Conservation (phyloP, 2,888 invertebrate species). For the Tetramorium bicarinatum region DNA sequence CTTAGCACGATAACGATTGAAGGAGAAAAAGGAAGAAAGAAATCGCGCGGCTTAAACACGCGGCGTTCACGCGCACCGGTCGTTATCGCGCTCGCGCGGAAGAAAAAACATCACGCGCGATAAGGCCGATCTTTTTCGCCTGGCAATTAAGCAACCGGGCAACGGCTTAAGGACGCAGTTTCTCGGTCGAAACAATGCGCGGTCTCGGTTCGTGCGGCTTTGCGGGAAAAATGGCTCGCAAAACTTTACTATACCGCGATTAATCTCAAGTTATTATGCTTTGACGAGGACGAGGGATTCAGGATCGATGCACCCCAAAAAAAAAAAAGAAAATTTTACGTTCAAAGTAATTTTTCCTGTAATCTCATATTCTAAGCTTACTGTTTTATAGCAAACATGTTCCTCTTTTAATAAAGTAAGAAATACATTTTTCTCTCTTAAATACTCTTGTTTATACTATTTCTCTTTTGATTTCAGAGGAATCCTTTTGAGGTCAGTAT, state of each 20-base stretch:
- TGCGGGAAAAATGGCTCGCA: neutral
- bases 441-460: too few species aligned
- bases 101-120: constrained; percentile 38
- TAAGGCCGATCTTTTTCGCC: constrained; percentile 33
- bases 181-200: constrained; percentile 26
- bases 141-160: constrained; percentile 27
- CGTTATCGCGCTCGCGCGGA: constrained; percentile 28
- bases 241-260: neutral
- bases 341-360: too few species aligned
- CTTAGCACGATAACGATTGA: constrained; percentile 33
- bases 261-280: neutral
- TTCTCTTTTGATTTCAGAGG: too few species aligned
- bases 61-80: neutral
- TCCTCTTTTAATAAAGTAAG: too few species aligned
- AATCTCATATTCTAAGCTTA: too few species aligned
- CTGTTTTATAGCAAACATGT: too few species aligned
- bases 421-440: too few species aligned
- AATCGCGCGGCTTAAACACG: constrained; percentile 31
- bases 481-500: too few species aligned
- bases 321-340: too few species aligned
- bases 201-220: neutral
- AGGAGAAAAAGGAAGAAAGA: constrained; percentile 8
- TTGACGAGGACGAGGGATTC: neutral
- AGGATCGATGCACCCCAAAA: neutral
- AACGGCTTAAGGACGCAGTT: neutral